Conservation (phyloP, 2,888 invertebrate species). For the Ichneumoninae sp. region DNA sequence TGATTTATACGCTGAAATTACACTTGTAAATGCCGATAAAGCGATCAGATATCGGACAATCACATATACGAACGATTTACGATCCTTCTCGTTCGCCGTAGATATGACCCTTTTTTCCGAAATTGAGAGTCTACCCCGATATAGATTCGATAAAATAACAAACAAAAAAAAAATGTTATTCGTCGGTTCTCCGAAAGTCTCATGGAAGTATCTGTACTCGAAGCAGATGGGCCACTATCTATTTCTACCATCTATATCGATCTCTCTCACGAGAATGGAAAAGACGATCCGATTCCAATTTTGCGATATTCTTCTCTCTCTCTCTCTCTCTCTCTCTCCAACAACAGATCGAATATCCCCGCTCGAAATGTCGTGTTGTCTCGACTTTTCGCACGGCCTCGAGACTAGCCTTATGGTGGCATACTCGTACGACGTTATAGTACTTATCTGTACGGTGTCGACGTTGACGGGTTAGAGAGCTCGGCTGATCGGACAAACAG, state of each 20-base stretch:
- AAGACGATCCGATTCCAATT: neutral
- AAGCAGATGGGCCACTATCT: neutral
- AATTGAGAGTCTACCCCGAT: neutral
- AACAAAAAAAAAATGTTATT: neutral
- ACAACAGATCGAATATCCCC: neutral
- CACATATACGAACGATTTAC: conserved; percentile 64
- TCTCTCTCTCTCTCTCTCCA: neutral
- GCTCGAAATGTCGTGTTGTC: conserved; percentile 12
- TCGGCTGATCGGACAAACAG: conserved; percentile 44
- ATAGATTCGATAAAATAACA: neutral
- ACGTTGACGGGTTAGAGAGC: neutral
- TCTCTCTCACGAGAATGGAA: neutral
- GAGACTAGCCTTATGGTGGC: conserved; percentile 18
- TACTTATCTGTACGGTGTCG: neutral
- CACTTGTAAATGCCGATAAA: conserved; percentile 77
- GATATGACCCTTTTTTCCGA: conserved; percentile 32
- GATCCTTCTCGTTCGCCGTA: conserved; percentile 54
- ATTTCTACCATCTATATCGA: neutral
- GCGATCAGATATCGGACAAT: conserved; percentile 75
- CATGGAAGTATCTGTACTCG: neutral
- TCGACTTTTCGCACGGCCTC: conserved; percentile 7
- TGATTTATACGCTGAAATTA: conserved; percentile 76
- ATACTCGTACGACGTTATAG: neutral
- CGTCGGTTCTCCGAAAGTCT: neutral
- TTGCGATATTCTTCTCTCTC: neutral